Percentiles rank a stretch among this genome's conserved stretches.
Evolutionary conservation across 30 jellyfish, hydroid and myxozoan species (phyloP).

Genomic region (Catostylus mosaicus): DNA sequence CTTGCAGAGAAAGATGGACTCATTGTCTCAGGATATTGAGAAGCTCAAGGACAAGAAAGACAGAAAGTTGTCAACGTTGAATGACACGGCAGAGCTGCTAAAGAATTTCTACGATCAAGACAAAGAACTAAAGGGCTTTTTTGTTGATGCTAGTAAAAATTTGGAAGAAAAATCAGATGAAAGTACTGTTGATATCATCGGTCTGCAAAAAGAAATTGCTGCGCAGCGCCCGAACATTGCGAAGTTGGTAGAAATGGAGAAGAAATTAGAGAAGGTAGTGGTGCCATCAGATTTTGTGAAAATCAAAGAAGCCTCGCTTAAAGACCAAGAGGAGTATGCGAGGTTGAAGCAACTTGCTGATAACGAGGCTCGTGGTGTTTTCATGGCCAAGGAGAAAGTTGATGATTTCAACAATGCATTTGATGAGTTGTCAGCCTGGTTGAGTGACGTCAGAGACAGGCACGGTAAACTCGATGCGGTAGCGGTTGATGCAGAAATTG

Average conservation of each 20-base stretch:
- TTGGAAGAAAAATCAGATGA: slow-evolving; percentile 35
- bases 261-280: slow-evolving; percentile 73
- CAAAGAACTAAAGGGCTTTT: slow-evolving; percentile 53
- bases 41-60: slow-evolving; percentile 36
- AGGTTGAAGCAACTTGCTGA: slow-evolving; percentile 68
- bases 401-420: slow-evolving; percentile 63
- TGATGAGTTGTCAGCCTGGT: slow-evolving; percentile 74
- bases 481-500: slow-evolving; percentile 87
- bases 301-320: slow-evolving; percentile 40
- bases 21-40: slow-evolving; percentile 29
- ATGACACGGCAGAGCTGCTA: slow-evolving; percentile 59
- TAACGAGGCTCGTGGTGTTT: slow-evolving; percentile 73
- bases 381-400: slow-evolving; percentile 93
- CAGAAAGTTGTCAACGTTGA: slow-evolving; percentile 31
- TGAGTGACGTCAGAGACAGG: slow-evolving; percentile 57
- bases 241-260: slow-evolving; percentile 47
- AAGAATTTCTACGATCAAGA: slow-evolving; percentile 47
- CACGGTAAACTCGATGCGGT: slow-evolving; percentile 79
- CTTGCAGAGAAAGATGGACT: slow-evolving; percentile 48
- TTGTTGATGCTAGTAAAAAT: slow-evolving; percentile 21
- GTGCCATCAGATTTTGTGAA: slow-evolving; percentile 39
- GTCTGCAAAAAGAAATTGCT: slow-evolving; percentile 77
- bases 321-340: slow-evolving; percentile 69
- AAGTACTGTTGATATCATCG: slow-evolving; percentile 49
- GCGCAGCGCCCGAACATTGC: slow-evolving; percentile 61